Evolutionary conservation across 2,888 invertebrate genomes (phyloP).

Genomic region (Bugulina stolonifera): DNA sequence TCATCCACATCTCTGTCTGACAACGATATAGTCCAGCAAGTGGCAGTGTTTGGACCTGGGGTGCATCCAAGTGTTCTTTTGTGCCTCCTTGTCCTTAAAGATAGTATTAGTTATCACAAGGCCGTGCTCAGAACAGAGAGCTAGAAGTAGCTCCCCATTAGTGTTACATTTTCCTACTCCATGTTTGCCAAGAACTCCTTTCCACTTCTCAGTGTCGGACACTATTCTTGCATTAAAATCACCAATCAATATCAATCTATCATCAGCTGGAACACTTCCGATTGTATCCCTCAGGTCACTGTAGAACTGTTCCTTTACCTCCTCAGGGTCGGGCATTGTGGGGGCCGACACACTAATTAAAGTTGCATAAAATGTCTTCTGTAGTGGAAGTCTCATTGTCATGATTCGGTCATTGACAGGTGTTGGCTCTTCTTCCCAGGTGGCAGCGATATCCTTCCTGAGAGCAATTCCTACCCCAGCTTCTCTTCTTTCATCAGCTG

Average conservation of each 20-base stretch:
- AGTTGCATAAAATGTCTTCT: not conserved
- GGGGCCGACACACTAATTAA: constrained; percentile 20
- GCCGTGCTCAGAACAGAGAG: not conserved
- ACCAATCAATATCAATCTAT: constrained; percentile 29
- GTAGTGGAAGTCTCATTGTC: constrained; percentile 26
- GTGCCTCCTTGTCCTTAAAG: no score
- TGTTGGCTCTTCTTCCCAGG: constrained; percentile 4
- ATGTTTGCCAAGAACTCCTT: constrained; percentile 26
- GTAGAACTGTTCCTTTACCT: no score
- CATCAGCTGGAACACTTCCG: constrained; percentile 2
- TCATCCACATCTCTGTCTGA: constrained; percentile 4
- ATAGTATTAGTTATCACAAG: no score
- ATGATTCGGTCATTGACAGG: constrained; percentile 26
- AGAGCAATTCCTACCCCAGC: constrained; percentile 27
- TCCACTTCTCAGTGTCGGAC: constrained; percentile 20
- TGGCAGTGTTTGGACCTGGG: not conserved
- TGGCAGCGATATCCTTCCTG: not conserved
- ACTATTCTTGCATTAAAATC: constrained; percentile 29
- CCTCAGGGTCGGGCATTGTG: not conserved
- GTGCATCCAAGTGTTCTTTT: no score
- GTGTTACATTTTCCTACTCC: constrained; percentile 26
- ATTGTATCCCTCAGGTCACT: constrained; percentile 6
- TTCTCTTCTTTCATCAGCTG: constrained; percentile 24
- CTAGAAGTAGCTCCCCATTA: not conserved
- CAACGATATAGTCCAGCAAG: not conserved